phyloP scores from a whole-genome alignment of 1,140 invertebrate genomes.

The Tetragnatha versicolor region DNA sequence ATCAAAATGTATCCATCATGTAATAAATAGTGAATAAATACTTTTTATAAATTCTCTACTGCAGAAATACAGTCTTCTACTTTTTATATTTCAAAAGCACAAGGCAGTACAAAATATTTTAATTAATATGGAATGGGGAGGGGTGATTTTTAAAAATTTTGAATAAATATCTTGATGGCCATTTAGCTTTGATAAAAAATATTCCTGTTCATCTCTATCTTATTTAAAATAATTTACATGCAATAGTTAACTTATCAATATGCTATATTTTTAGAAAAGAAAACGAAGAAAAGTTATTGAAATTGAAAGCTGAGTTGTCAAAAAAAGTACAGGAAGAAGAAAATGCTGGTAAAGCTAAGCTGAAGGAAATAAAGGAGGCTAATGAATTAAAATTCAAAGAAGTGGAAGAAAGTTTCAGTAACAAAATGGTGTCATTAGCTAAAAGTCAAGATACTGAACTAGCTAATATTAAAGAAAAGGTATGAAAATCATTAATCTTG shows the following conservation, averaged over 20 bases:
- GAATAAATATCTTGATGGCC: no score
- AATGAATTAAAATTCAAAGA: background rate
- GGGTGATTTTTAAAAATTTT: no score
- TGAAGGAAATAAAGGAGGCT: constrained; percentile 2
- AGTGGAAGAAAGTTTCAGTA: constrained; percentile 20
- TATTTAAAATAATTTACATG: background rate
- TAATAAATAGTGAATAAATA: background rate
- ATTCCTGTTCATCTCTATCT: background rate
- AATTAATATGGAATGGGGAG: background rate
- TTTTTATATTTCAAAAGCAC: background rate
- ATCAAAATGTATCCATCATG: background rate
- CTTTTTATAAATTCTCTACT: background rate
- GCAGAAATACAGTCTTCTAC: background rate
- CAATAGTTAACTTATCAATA: constrained; percentile 5
- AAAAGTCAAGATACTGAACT: constrained; percentile 7
- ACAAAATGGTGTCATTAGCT: background rate
- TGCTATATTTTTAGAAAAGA: constrained; percentile 18
- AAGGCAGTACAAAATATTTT: background rate
- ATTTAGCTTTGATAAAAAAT: background rate
- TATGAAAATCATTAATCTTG: background rate
- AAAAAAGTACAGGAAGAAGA: constrained; percentile 29
- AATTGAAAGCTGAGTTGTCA: constrained; percentile 6
- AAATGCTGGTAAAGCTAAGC: background rate
- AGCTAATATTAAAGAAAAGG: constrained; percentile 14
- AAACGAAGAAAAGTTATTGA: constrained; percentile 7